phyloP scores from a whole-genome alignment of 2,797 vertebrate species.

The Pipistrellus pygmaeus region DNA sequence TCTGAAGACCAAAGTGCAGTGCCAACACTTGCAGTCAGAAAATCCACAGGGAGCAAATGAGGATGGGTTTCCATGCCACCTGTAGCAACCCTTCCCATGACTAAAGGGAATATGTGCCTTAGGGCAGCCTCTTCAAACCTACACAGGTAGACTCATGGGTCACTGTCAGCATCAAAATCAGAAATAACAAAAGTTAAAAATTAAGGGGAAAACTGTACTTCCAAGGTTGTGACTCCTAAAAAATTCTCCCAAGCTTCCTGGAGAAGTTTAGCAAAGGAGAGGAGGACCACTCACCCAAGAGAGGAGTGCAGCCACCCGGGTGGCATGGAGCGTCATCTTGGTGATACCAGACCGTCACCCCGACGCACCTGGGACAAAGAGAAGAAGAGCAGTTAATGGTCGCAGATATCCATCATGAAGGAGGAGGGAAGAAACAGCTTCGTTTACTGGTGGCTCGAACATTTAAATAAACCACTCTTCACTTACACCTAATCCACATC shows the following conservation, averaged over 20 bases:
- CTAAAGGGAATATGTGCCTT: background rate
- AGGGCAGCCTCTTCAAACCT: background rate
- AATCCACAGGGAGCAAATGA: background rate
- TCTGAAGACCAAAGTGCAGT: constrained; percentile 60
- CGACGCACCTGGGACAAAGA: constrained; percentile 66
- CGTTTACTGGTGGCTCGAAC: constrained; percentile 20
- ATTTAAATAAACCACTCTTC: constrained; percentile 37
- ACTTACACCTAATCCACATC: background rate
- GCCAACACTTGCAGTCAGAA: constrained; percentile 20
- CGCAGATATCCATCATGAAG: background rate
- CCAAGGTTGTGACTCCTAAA: background rate
- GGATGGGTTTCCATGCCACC: background rate
- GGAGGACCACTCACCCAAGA: constrained; percentile 88
- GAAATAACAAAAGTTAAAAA: constrained; percentile 41
- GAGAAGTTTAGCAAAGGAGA: background rate
- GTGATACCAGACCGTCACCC: constrained; percentile 71
- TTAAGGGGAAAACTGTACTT: background rate
- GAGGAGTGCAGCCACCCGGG: constrained; percentile 87
- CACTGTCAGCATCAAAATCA: background rate
- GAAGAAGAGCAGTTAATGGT: constrained; percentile 44
- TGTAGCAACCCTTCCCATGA: background rate
- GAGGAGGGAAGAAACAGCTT: background rate
- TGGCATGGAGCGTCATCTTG: constrained; percentile 87
- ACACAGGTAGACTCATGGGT: background rate
- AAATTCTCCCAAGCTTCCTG: background rate